A percentile compares a stretch with the other conserved stretches of the same genome.
phyloP scores from a whole-genome alignment of 2,113 vertebrate genomes.

The Dissostichus mawsoni region DNA sequence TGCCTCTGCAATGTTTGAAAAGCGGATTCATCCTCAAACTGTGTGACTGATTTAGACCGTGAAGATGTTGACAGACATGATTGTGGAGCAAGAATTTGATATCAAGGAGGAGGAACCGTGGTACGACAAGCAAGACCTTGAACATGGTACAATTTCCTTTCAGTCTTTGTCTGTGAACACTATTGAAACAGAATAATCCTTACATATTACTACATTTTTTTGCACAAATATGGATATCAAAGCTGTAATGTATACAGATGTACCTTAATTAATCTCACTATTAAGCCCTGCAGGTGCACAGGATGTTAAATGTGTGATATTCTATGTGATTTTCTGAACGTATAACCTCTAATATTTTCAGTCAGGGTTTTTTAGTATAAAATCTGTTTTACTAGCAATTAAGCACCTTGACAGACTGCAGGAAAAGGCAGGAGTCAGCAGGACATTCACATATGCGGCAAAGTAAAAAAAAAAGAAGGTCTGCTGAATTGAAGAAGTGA shows the following conservation, averaged over 20 bases:
- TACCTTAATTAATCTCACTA: too few species aligned
- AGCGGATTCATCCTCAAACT: neutral
- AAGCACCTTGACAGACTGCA: neutral
- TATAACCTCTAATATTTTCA: neutral
- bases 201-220: neutral
- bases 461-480: neutral
- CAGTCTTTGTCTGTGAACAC: constrained; percentile 42
- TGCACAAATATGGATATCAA: neutral
- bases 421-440: constrained; percentile 37
- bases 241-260: neutral
- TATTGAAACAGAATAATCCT: neutral
- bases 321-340: neutral
- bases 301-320: neutral
- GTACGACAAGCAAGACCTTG: constrained; percentile 84
- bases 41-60: neutral
- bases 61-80: constrained; percentile 82
- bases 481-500: constrained; percentile 1
- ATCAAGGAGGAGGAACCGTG: constrained; percentile 83
- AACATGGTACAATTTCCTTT: constrained; percentile 76
- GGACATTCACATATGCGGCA: constrained; percentile 59
- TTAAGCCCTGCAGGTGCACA: constrained; percentile 11
- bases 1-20: neutral
- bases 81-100: constrained; percentile 84
- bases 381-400: neutral
- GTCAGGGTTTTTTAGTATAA: neutral